Evolutionary conservation across 2,888 invertebrate genomes (phyloP), one percentile per base, ranked within the genome.

Genomic region (Muschampia plurimacula): DNA sequence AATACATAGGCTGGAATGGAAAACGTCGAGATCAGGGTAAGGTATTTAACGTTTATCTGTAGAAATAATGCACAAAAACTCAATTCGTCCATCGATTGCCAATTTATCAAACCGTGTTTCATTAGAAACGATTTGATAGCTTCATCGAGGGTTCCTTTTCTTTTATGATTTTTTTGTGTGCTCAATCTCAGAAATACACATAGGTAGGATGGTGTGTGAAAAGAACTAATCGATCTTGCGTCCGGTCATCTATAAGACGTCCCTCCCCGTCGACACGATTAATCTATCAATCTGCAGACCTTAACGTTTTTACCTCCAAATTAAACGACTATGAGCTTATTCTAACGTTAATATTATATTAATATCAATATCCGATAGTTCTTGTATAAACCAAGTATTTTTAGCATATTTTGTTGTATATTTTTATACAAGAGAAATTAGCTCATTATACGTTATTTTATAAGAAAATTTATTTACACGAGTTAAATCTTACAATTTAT

Each of bases 1-100:
- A 72, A 99, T 99, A 88, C 97, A 97, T 87, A 98, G 98, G 95
- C 97, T 99, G 78, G 99, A 99, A 90, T 99, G 99, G 98, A 98
- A 98, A 93, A 97, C 98, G 74, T 96, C 97, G 79, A 97, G 95
- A 95, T 96, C 96, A 84, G 98, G 98, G 98, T 97, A 90, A 95
- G 95, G 79, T 83, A 41, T n/a, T 64, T 15, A 46, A 28, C 44
- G 28, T 28, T 57, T 57, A 57, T 57, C 57, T 12, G 28, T 57
- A 1, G 28, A 22, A 57, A 2, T 57, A 28, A 28, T 57, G 57
- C 57, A 28, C 10, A 46, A 12, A 46, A 46, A 46, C 28, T 57
- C 0, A 2, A 10, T 57, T 12, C 12, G 5, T 57, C 28, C 5
- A 12, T 57, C 28, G 12, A 57, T 28, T 57, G 57, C 57, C 28